Percentiles rank a stretch among this genome's conserved stretches.
Evolutionary conservation across 2,888 invertebrate species (phyloP).

Genomic region (Plemyria rubiginata): DNA sequence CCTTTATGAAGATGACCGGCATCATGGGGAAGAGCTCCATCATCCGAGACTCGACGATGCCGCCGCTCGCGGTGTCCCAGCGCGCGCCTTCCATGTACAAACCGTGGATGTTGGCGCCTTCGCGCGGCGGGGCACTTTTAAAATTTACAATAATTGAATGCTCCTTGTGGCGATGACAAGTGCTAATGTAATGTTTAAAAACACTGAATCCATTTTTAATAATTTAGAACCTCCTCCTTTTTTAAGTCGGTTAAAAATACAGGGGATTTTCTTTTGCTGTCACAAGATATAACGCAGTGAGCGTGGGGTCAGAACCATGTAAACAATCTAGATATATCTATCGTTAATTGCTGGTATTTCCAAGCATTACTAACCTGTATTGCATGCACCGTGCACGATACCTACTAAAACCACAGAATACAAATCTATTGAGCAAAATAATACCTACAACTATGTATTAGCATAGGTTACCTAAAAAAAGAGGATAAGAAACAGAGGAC

Average conservation of each 20-base stretch:
- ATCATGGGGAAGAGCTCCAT: constrained; percentile 96
- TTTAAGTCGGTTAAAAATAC: too few species aligned
- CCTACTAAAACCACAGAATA: neutral
- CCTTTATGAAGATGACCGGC: constrained; percentile 95
- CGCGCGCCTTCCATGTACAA: constrained; percentile 97
- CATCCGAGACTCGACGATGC: constrained; percentile 92
- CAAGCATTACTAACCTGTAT: neutral
- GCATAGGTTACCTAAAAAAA: too few species aligned
- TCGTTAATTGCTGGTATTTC: neutral
- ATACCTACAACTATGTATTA: too few species aligned
- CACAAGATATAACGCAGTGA: too few species aligned
- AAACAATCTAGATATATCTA: neutral
- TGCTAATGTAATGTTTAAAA: too few species aligned
- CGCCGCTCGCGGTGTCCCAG: constrained; percentile 92
- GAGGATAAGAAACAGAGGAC: too few species aligned
- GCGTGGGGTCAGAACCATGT: neutral
- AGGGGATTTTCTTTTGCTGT: too few species aligned
- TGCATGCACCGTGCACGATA: too few species aligned
- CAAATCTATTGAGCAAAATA: too few species aligned
- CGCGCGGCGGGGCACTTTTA: constrained; percentile 90
- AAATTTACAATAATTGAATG: neutral
- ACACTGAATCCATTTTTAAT: too few species aligned
- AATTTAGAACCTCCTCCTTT: too few species aligned
- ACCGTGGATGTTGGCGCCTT: constrained; percentile 96
- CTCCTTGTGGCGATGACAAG: too few species aligned